phyloP scores from a whole-genome alignment of 2,888 invertebrate species.

The Bimastos eiseni region DNA sequence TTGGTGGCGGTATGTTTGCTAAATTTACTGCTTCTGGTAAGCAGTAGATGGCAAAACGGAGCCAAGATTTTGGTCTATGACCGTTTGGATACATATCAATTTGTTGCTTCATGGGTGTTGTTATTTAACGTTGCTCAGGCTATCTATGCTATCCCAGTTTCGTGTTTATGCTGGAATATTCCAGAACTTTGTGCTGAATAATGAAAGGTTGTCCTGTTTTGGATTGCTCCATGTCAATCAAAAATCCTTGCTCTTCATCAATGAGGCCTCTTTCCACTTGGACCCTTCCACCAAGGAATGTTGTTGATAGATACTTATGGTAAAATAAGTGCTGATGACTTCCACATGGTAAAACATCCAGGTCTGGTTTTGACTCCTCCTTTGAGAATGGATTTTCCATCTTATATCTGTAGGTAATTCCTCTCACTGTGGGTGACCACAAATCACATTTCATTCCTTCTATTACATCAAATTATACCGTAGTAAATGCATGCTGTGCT shows the following conservation, averaged over 20 bases:
- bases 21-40: background rate
- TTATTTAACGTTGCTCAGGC: background rate
- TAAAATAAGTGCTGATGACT: background rate
- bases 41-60: background rate
- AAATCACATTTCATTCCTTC: background rate
- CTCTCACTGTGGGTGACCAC: background rate
- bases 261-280: background rate
- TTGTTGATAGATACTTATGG: background rate
- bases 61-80: background rate
- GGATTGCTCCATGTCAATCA: background rate
- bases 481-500: background rate
- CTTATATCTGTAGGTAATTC: background rate
- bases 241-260: background rate
- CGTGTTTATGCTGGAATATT: background rate
- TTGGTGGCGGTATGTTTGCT: background rate
- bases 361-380: background rate
- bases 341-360: background rate
- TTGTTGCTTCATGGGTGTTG: background rate
- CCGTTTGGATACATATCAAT: constrained; percentile 13
- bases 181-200: background rate
- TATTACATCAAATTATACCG: background rate
- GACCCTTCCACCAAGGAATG: background rate
- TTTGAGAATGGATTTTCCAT: background rate
- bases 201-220: background rate
- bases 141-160: background rate